These are phyloP conservation scores for Troides aeacus DNA, from an alignment of 2,888 invertebrate species.

Conservation along the genomic window DNA sequence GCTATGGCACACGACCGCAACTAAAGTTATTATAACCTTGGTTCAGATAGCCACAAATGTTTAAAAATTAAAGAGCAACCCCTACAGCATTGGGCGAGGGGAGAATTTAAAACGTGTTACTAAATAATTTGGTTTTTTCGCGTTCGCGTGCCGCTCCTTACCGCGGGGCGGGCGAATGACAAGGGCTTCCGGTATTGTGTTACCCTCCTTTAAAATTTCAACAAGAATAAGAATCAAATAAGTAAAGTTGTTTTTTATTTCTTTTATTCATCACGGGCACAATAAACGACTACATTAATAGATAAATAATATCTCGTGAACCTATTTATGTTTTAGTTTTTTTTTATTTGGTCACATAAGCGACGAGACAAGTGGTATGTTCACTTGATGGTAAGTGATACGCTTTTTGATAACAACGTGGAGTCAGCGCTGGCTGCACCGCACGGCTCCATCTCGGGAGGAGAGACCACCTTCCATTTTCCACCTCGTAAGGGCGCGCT, in stretches of 20 bases:
- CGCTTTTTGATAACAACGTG: too few species aligned
- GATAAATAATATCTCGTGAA: too few species aligned
- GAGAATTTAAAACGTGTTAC: conserved; percentile 64
- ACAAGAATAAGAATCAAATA: conserved; percentile 32
- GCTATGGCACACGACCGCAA: conserved; percentile 9
- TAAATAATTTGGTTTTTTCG: conserved; percentile 67
- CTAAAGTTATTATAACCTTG: conserved; percentile 11
- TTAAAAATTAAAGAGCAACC: conserved; percentile 41
- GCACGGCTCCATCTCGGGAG: too few species aligned
- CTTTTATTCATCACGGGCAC: too few species aligned
- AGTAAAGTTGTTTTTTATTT: neutral
- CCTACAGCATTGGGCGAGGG: conserved; percentile 38
- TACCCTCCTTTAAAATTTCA: conserved; percentile 53
- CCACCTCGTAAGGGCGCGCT: too few species aligned
- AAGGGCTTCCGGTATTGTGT: conserved; percentile 64
- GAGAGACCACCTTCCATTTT: too few species aligned
- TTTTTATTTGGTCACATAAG: too few species aligned
- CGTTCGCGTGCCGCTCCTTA: conserved; percentile 63
- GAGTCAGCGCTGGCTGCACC: too few species aligned
- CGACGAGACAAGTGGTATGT: too few species aligned
- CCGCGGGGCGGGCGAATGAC: conserved; percentile 58
- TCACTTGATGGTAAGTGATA: too few species aligned
- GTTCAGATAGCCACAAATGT: conserved; percentile 24
- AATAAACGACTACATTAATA: too few species aligned
- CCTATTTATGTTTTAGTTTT: too few species aligned